Percentiles rank a stretch among this genome's conserved stretches.
Evolutionary conservation across 2,888 invertebrate genomes (phyloP).

Genomic region (Pristionchus maxplancki): DNA sequence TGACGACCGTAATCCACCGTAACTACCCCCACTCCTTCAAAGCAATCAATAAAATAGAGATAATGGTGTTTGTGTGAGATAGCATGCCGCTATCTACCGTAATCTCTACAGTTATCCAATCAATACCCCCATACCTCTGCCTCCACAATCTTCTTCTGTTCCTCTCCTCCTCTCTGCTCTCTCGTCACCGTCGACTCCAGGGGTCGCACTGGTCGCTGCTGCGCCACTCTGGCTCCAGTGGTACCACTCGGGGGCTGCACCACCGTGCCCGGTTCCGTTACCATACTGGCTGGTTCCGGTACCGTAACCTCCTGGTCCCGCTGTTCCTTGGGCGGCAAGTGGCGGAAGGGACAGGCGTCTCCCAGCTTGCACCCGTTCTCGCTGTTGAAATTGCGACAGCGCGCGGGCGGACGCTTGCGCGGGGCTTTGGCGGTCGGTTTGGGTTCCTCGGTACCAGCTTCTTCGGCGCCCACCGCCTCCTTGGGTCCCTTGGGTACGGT

Average conservation of each 20-base stretch:
- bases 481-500: constrained; percentile 22
- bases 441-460: not conserved
- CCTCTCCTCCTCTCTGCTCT: constrained; percentile 30
- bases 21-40: no score
- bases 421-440: not conserved
- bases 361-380: constrained; percentile 43
- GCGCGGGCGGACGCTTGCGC: constrained; percentile 26
- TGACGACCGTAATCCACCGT: not conserved
- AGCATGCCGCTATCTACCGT: not conserved
- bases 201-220: not conserved
- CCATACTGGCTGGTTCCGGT: not conserved
- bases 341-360: constrained; percentile 33
- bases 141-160: constrained; percentile 12
- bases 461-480: not conserved
- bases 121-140: constrained; percentile 17
- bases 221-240: not conserved
- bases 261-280: not conserved
- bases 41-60: no score
- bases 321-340: not conserved
- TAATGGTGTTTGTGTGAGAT: no score
- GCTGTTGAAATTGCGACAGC: constrained; percentile 42
- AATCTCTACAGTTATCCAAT: not conserved
- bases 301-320: not conserved
- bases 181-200: not conserved
- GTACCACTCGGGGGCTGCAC: not conserved